Evolutionary conservation across 64 coral and sea anemone genomes (phyloP).

Genomic region (Montipora foliosa): DNA sequence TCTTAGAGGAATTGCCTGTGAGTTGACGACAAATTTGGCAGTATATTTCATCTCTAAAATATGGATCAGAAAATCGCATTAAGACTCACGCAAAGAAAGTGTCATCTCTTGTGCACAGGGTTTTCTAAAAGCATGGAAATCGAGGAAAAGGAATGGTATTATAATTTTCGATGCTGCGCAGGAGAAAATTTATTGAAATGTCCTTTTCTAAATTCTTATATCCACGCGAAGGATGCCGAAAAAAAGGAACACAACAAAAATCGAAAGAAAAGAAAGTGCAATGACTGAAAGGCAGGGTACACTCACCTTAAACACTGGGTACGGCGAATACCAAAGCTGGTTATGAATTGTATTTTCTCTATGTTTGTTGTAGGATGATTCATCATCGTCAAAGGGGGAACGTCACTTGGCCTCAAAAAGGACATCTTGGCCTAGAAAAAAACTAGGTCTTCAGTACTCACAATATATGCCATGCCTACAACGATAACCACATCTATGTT

Average conservation of each 20-base stretch:
- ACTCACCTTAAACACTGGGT: conserved; percentile 49
- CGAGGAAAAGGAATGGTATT: too few relatives aligned
- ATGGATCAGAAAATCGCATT: neutral
- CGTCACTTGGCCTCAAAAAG: neutral
- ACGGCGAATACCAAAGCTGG: conserved; percentile 75
- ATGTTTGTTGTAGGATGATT: conserved; percentile 59
- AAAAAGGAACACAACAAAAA: neutral
- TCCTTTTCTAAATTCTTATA: too few relatives aligned
- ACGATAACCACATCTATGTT: too few relatives aligned
- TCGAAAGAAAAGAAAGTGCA: neutral
- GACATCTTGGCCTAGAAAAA: neutral
- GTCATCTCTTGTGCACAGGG: too few relatives aligned
- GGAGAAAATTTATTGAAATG: too few relatives aligned
- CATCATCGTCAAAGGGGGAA: conserved; percentile 65
- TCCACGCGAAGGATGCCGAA: neutral
- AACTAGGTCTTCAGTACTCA: neutral
- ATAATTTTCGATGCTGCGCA: too few relatives aligned
- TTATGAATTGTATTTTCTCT: conserved; percentile 79
- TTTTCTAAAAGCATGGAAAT: too few relatives aligned
- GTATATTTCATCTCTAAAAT: conserved; percentile 88
- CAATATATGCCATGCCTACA: too few relatives aligned
- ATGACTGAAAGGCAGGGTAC: neutral
- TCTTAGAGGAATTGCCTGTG: conserved; percentile 60
- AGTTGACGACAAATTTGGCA: conserved; percentile 86
- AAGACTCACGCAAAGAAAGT: too few relatives aligned